These are phyloP conservation scores for Atlantisia rogersi DNA, from an alignment of 2,113 vertebrate species.

Conservation along the genomic window DNA sequence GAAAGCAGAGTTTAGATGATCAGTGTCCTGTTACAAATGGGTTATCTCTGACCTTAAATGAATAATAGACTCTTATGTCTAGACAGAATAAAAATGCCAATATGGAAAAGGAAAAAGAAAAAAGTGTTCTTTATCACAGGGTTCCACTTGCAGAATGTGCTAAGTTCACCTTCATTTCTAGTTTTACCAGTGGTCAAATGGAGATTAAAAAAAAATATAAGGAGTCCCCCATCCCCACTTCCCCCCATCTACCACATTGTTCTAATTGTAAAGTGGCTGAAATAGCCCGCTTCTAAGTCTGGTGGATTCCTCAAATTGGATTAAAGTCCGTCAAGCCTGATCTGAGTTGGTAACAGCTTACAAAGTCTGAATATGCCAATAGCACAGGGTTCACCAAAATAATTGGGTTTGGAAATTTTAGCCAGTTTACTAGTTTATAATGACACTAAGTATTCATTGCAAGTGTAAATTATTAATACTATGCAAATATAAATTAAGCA, in stretches of 20 bases:
- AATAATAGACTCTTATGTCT: not conserved
- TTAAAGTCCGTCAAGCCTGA: not conserved
- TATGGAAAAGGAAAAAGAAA: not conserved
- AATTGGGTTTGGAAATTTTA: not conserved
- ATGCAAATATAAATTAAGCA: not conserved
- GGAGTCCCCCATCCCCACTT: not conserved
- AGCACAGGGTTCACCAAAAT: not conserved
- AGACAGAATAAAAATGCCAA: not conserved
- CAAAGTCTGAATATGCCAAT: not conserved
- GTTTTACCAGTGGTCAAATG: not conserved
- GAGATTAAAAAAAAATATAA: not conserved
- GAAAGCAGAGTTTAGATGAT: not conserved
- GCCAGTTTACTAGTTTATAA: not conserved
- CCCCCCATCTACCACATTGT: rapidly evolving
- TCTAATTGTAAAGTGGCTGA: not conserved
- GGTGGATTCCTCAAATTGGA: not conserved
- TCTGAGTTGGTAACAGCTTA: not conserved
- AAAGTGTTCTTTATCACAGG: not conserved
- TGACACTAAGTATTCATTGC: not conserved
- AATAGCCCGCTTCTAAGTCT: not conserved
- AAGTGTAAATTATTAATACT: not conserved
- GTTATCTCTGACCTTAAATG: not conserved
- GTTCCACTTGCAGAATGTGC: not conserved
- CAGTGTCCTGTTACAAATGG: not conserved
- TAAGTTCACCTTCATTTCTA: not conserved